Percentiles rank a stretch among this genome's conserved stretches.
These are phyloP conservation scores for Drosophila aff. DNA, from an alignment of 1,140 invertebrate genomes.

Conservation along the genomic window DNA sequence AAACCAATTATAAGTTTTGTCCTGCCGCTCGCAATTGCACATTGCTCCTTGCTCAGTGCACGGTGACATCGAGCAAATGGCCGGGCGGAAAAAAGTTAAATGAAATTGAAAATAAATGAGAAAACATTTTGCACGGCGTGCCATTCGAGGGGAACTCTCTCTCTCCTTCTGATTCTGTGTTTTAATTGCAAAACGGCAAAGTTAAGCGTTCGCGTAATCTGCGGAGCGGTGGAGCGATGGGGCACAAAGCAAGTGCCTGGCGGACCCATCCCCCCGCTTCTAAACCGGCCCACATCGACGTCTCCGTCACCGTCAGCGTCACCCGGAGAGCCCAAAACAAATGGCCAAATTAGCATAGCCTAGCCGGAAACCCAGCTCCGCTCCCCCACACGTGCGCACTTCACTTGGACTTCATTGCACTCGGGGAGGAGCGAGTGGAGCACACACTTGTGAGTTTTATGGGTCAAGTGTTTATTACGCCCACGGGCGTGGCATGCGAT, in stretches of 20 bases:
- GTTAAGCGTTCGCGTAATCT: conserved; percentile 63
- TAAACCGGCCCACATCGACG: conserved; percentile 8
- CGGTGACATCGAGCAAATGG: conserved; percentile 75
- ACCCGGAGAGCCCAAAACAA: conserved; percentile 55
- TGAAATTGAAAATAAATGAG: conserved; percentile 83
- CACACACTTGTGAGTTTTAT: conserved; percentile 74
- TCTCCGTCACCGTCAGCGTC: conserved; percentile 1
- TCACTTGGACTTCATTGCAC: conserved; percentile 81
- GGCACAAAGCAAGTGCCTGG: conserved; percentile 63
- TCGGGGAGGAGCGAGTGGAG: conserved; percentile 62
- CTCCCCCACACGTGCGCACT: conserved; percentile 67
- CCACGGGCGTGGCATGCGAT: conserved; percentile 64
- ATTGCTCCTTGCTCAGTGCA: conserved; percentile 54
- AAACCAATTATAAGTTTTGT: conserved; percentile 83
- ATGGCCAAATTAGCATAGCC: conserved; percentile 75
- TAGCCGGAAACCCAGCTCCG: background rate
- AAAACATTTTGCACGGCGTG: conserved; percentile 72
- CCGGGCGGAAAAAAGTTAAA: conserved; percentile 73
- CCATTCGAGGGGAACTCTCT: conserved; percentile 30
- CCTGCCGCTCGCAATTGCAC: conserved; percentile 68
- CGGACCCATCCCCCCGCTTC: background rate
- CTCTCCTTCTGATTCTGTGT: conserved; percentile 33
- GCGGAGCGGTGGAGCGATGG: conserved; percentile 10
- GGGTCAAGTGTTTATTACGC: conserved; percentile 82
- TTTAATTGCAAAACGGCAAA: conserved; percentile 73